A percentile compares a stretch with the other conserved stretches of the same genome.
phyloP scores from a whole-genome alignment of 1,140 invertebrate genomes.

The Nixonia krombeini region DNA sequence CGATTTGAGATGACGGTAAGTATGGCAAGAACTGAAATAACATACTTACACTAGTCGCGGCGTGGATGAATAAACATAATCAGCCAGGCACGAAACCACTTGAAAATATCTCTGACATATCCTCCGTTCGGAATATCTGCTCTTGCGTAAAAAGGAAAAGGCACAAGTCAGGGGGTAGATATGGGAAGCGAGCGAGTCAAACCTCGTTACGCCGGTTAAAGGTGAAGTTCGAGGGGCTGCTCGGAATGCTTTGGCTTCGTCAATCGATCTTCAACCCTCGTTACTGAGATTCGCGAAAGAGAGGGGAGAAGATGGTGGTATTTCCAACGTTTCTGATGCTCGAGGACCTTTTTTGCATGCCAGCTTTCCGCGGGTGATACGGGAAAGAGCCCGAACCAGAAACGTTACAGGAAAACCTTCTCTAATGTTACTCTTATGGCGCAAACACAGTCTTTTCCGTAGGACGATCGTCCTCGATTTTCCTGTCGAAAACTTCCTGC shows the following conservation, averaged over 20 bases:
- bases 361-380: neutral
- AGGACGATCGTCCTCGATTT: too few species aligned
- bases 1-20: slow-evolving; percentile 57
- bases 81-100: slow-evolving; percentile 53
- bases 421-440: too few species aligned
- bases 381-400: too few species aligned
- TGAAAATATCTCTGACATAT: slow-evolving; percentile 43
- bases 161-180: slow-evolving; percentile 29
- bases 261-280: slow-evolving; percentile 34
- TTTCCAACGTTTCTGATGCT: slow-evolving; percentile 3
- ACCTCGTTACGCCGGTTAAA: slow-evolving; percentile 35
- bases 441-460: too few species aligned
- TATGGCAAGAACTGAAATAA: slow-evolving; percentile 62
- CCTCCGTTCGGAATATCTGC: slow-evolving; percentile 28
- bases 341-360: slow-evolving; percentile 6
- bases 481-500: too few species aligned
- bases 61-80: slow-evolving; percentile 60
- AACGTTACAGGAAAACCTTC: too few species aligned
- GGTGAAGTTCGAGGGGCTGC: slow-evolving; percentile 29
- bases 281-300: slow-evolving; percentile 19
- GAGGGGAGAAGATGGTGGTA: neutral
- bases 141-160: slow-evolving; percentile 48
- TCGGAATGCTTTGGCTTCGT: slow-evolving; percentile 9
- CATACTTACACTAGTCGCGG: slow-evolving; percentile 49
- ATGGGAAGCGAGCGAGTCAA: slow-evolving; percentile 22